Percentiles rank a stretch among this genome's conserved stretches.
These are phyloP conservation scores for Mobula birostris DNA, from an alignment of 2,113 vertebrate species.

Conservation along the genomic window DNA sequence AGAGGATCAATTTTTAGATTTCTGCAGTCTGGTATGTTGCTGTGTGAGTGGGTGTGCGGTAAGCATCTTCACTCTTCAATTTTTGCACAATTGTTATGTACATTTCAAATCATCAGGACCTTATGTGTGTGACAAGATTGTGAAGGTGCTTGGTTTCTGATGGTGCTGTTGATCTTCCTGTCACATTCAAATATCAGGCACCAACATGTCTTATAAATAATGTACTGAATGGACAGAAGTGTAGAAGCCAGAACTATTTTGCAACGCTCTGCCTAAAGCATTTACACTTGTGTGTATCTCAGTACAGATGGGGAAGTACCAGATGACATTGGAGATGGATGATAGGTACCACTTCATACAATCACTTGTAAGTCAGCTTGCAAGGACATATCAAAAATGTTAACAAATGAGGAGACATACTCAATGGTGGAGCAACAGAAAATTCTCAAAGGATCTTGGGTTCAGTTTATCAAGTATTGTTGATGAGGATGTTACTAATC, in stretches of 20 bases:
- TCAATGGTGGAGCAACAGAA: background rate
- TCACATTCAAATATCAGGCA: background rate
- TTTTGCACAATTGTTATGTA: background rate
- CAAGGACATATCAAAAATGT: background rate
- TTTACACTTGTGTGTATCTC: background rate
- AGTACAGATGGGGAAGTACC: background rate
- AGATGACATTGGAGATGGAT: background rate
- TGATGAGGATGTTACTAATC: background rate
- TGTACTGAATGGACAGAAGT: background rate
- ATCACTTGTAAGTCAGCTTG: background rate
- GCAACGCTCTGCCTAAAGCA: background rate
- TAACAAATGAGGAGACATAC: background rate
- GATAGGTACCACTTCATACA: background rate
- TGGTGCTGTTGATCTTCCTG: background rate
- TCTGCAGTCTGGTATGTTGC: slow-evolving; percentile 18
- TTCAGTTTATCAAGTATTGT: background rate
- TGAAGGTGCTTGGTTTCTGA: background rate
- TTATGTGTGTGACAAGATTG: background rate
- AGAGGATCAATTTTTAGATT: slow-evolving; percentile 28
- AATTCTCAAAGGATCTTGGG: background rate
- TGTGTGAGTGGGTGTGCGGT: background rate
- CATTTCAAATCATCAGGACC: background rate
- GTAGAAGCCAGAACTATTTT: background rate
- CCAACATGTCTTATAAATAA: background rate
- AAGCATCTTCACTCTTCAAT: background rate